A percentile compares a stretch with the other conserved stretches of the same genome.
Evolutionary conservation across 2,113 vertebrate genomes (phyloP).

Genomic region (Epinephelus moara): DNA sequence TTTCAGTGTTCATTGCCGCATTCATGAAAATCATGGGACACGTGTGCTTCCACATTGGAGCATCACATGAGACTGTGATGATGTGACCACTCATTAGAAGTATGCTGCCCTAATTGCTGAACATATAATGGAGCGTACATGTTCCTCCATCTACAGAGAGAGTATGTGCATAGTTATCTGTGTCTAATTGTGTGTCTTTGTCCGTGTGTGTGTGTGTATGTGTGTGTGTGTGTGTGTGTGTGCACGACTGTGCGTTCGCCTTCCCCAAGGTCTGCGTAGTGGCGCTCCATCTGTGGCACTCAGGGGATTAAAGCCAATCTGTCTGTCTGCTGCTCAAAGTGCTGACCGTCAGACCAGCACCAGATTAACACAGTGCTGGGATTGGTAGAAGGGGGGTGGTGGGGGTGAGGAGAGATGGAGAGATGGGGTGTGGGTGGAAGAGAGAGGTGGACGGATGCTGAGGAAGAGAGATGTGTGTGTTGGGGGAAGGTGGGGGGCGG

Average conservation of each 20-base stretch:
- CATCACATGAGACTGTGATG: constrained; percentile 8
- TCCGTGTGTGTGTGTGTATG: constrained; percentile 22
- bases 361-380: constrained; percentile 82
- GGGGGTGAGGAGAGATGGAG: neutral
- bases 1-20: neutral
- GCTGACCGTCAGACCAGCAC: constrained; percentile 80
- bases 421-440: neutral
- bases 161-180: constrained; percentile 36
- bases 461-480: constrained; percentile 31
- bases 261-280: constrained; percentile 76
- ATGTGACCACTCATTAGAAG: constrained; percentile 2
- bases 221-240: constrained; percentile 18
- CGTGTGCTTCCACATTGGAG: neutral
- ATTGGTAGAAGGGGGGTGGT: constrained; percentile 41
- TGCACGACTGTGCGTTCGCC: constrained; percentile 59
- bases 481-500: neutral
- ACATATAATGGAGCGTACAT: constrained; percentile 25
- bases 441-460: constrained; percentile 31
- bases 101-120: constrained; percentile 26
- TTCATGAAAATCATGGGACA: constrained; percentile 11
- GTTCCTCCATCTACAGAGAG: constrained; percentile 1
- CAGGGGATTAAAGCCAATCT: constrained; percentile 84
- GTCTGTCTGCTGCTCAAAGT: constrained; percentile 83
- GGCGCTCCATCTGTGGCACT: constrained; percentile 82
- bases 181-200: constrained; percentile 34